Base-by-base conservation (phyloP, 2,888 invertebrate genomes). In the Cyclophora albipunctata region DNA sequence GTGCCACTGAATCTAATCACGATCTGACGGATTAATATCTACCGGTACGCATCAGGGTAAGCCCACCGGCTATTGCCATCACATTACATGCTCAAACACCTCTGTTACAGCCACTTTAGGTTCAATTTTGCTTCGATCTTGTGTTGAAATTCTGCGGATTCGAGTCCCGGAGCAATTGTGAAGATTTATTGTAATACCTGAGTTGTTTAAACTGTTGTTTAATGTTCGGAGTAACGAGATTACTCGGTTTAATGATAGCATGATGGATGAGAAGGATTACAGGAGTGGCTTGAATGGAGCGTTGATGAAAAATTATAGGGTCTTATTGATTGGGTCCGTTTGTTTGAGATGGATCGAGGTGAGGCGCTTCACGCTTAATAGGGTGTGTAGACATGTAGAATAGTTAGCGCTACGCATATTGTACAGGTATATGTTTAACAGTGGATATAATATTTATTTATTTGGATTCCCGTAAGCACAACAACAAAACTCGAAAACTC, bases 1-100 rank as follows among this genome's bases (percentile, higher is more conserved):
- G 84, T 86, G 86, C 85, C 81, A 71, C 81, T 78, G 85, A 87
- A 85, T 87, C 84, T 87, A 84, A 86, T 87, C 86, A 84, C 77
- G 67, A 86, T 82, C 84, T 80, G 83, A 81, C 73, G 84, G 86
- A 86, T 86, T 85, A 86, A 84, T 84, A 85, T 84, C 83, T 75
- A 69, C 69, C 75, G 73, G 71, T 73, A 71, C 70, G 52, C 47
- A 73, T 71, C 66, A 66, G 69, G 50, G 70, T 71, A 71, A 76
- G 70, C 71, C 74, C 73, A 73, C 66, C 78, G 78, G 76, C 77
- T 76, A 73, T 78, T 78, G 69, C 59, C 48, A 20, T 52, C 60
- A 59, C 60, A 73, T 55, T 34, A 2, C 40, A 0, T 41, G 3
- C 37, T 40, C 35, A 35, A 47, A 44, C 48, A 37, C 43, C 41